Conservation (phyloP, 2,113 vertebrate species). For the Callopanchax toddi region DNA sequence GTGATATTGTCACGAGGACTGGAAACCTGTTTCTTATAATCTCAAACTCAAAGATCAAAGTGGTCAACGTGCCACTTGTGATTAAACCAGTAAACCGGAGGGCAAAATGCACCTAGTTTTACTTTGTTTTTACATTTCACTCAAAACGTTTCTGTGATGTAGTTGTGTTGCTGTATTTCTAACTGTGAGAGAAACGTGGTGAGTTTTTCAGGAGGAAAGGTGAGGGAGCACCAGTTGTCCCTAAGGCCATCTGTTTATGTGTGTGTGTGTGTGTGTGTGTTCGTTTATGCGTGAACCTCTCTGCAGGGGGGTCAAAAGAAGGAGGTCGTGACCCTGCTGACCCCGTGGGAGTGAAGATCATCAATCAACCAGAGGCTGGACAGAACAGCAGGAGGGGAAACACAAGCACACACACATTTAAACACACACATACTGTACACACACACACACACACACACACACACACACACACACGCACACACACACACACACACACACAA, state of each 20-base stretch:
- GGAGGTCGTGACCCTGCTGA: slow-evolving; percentile 73
- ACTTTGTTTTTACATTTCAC: too few relatives aligned
- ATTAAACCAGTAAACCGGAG: too few relatives aligned
- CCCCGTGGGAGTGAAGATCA: slow-evolving; percentile 75
- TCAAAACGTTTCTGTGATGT: too few relatives aligned
- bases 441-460: slow-evolving; percentile 25
- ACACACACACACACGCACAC: slow-evolving; percentile 14
- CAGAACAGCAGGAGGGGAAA: slow-evolving; percentile 66
- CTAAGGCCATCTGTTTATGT: slow-evolving; percentile 73
- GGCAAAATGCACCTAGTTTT: too few relatives aligned
- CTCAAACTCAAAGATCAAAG: background rate
- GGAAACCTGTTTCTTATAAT: background rate
- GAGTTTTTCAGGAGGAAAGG: slow-evolving; percentile 43
- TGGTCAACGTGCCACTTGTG: too few relatives aligned
- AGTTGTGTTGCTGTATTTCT: slow-evolving; percentile 2
- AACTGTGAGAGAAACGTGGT: slow-evolving; percentile 23
- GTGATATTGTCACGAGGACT: slow-evolving; percentile 23
- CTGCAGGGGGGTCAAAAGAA: slow-evolving; percentile 70
- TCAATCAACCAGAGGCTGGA: slow-evolving; percentile 75
- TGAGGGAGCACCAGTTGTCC: slow-evolving; percentile 68
- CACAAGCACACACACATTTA: slow-evolving; percentile 28
- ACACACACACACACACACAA: too few relatives aligned
- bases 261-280: slow-evolving; percentile 16
- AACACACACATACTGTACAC: slow-evolving; percentile 52
- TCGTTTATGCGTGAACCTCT: slow-evolving; percentile 46